Base-by-base conservation (phyloP, 2,888 invertebrate genomes). In the Ecliptopera silaceata region DNA sequence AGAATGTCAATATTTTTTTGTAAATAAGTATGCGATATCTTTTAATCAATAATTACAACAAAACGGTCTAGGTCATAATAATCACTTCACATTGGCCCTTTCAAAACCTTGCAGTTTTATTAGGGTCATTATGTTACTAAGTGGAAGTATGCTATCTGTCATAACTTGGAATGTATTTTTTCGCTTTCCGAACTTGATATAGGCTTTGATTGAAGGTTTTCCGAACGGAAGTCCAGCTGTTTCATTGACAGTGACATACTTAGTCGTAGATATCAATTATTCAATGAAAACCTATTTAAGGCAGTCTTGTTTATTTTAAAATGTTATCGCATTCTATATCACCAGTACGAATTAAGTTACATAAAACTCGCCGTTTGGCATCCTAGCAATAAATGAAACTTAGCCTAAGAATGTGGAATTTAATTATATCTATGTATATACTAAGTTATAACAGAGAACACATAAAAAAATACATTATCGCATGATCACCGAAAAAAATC, bases 231-330 rank as follows among this genome's bases (percentile, higher is more conserved):
- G 36, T 41, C 20, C 44, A 26, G 4, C 48, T 48, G 51, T 49
- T 55, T 43, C 59, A 66, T 67, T 72, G 72, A 67, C 72, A 76
- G 64, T 77, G 74, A 71, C 76, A 72, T 68, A 71, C 76, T 71
- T 68, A 48, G 63, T 69, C 69, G 57, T 50, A 68, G 61, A 58
- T 65, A 61, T 54, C 34, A 36, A 29, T 63, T 59, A 59, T 61
- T 56, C 56, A 51, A 47, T 56, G 58, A 51, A 54, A 56, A 46
- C 59, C n/a, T 59, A 51, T 55, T 56, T 17, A 48, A 53, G 53
- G 53, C 41, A 41, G 32, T 29, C 39, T 47, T 38, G 51, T 53
- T 53, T 44, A 10, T 26, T 29, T 39, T 18, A 39, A 5, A 12
- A 38, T 10, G n/a, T 20, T 15, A 47, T 39, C 47, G 26, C 4